phyloP scores from a whole-genome alignment of 2,113 vertebrate genomes.

The Caracal caracal region DNA sequence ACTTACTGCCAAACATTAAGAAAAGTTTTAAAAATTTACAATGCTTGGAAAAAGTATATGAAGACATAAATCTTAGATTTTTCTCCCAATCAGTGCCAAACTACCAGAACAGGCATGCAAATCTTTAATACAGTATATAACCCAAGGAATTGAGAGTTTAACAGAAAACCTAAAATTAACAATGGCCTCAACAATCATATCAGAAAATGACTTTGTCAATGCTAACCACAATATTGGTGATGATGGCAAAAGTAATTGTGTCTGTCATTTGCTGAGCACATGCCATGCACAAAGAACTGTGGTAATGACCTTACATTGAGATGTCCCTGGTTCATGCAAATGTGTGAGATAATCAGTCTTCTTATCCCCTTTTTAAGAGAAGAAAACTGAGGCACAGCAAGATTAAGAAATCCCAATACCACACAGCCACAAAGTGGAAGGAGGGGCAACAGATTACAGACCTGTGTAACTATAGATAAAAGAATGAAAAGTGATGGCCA shows the following conservation, averaged over 20 bases:
- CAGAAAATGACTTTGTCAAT: background rate
- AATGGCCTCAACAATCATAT: background rate
- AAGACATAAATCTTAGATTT: conserved; percentile 69
- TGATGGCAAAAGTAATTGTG: background rate
- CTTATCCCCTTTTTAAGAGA: conserved; percentile 8
- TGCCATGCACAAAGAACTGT: background rate
- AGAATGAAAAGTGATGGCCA: background rate
- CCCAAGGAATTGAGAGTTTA: conserved; percentile 1
- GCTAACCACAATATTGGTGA: background rate
- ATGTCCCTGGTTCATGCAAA: background rate
- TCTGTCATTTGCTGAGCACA: background rate
- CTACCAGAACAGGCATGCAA: conserved; percentile 49
- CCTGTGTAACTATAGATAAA: background rate
- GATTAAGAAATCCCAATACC: background rate
- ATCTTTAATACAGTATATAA: conserved; percentile 32
- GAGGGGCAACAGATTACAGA: background rate
- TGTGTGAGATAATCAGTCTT: background rate
- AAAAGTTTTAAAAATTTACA: conserved; percentile 71
- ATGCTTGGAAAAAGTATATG: conserved; percentile 65
- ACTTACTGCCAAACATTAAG: conserved; percentile 59
- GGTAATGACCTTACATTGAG: background rate
- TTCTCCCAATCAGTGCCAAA: conserved; percentile 58
- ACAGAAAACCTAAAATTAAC: conserved; percentile 45
- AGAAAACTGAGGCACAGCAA: background rate
- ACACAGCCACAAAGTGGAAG: background rate